phyloP scores from a whole-genome alignment of 2,888 invertebrate genomes.

The Chorisops tibialis region DNA sequence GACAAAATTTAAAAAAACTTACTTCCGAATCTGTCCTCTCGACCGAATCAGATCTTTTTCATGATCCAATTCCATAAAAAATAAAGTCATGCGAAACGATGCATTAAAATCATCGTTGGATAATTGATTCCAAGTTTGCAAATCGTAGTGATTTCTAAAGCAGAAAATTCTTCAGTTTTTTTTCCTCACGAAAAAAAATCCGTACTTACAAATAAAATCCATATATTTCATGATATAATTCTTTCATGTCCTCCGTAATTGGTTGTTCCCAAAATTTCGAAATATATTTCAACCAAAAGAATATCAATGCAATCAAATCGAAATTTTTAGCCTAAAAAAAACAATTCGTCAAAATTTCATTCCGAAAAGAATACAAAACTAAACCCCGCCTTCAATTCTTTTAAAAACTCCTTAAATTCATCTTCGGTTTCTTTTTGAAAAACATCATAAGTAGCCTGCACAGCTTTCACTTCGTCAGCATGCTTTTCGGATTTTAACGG shows the following conservation, averaged over 20 bases:
- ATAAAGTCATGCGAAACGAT: conserved; percentile 39
- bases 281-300: conserved; percentile 41
- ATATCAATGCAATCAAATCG: conserved; percentile 40
- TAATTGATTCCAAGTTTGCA: conserved; percentile 40
- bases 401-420: conserved; percentile 38
- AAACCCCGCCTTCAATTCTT: conserved; percentile 34
- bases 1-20: conserved; percentile 6
- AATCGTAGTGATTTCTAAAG: conserved; percentile 39
- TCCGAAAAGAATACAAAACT: background rate
- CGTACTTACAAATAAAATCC: conserved; percentile 39
- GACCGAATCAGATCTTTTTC: conserved; percentile 33
- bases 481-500: conserved; percentile 19
- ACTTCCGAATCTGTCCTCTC: conserved; percentile 32
- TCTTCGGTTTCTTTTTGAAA: conserved; percentile 38
- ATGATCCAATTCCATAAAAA: conserved; percentile 41
- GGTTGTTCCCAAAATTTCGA: conserved; percentile 39
- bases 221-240: conserved; percentile 39
- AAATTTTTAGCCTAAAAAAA: conserved; percentile 33
- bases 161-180: background rate
- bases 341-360: conserved; percentile 7
- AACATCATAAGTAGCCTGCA: conserved; percentile 34
- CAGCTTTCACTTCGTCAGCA: conserved; percentile 5
- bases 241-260: conserved; percentile 38
- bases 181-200: no score
- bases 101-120: conserved; percentile 38